Conservation (phyloP, 2,888 invertebrate genomes). For the Allolobophora icterica region DNA sequence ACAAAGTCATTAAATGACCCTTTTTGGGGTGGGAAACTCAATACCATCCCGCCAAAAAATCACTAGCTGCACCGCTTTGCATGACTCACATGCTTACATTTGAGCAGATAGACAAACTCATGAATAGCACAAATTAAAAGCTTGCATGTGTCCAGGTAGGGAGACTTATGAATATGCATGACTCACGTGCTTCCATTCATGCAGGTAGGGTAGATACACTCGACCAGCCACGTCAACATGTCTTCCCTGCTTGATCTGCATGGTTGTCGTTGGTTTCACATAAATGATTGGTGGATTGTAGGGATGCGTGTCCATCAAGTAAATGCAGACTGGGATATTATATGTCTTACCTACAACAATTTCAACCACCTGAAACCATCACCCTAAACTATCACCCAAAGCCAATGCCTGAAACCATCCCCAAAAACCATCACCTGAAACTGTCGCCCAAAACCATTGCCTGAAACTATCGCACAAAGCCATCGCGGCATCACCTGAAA, state of each 20-base stretch:
- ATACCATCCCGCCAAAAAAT: too few relatives aligned
- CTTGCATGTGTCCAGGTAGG: background rate
- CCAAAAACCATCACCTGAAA: too few relatives aligned
- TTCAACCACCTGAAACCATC: constrained; percentile 23
- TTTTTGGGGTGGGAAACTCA: too few relatives aligned
- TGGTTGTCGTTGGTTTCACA: constrained; percentile 90
- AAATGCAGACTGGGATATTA: constrained; percentile 95
- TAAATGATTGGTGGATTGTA: constrained; percentile 87
- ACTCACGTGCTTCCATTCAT: constrained; percentile 78
- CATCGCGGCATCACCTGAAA: too few relatives aligned
- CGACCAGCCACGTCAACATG: constrained; percentile 94
- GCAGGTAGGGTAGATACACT: constrained; percentile 92
- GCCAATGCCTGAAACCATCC: background rate
- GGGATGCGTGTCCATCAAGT: constrained; percentile 96
- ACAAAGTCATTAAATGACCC: too few relatives aligned
- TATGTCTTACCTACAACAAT: constrained; percentile 75
- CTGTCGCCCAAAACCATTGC: too few relatives aligned
- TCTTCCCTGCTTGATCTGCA: constrained; percentile 92
- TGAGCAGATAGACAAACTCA: background rate
- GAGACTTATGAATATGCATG: background rate
- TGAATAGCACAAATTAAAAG: background rate
- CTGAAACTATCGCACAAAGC: too few relatives aligned
- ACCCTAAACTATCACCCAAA: background rate
- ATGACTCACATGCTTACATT: background rate
- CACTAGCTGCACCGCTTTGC: too few relatives aligned